Evolutionary conservation across 2,113 vertebrate genomes (phyloP).

Genomic region (Desmodus rotundus): DNA sequence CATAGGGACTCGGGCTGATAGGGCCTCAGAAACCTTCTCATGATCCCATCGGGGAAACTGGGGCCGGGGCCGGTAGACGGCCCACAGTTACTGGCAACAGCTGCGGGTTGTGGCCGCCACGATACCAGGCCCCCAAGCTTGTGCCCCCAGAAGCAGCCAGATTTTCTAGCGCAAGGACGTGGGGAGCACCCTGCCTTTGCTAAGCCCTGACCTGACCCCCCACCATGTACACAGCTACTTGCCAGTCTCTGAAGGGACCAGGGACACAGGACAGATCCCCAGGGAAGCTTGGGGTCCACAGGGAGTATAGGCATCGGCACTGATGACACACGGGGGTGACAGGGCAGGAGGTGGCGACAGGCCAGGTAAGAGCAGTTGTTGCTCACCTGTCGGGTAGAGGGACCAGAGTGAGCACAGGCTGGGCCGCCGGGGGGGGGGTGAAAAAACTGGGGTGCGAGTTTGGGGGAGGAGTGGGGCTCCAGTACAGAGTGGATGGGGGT

Average conservation of each 20-base stretch:
- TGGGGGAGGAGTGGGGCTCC: neutral
- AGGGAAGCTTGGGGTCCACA: neutral
- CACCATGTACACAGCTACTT: neutral
- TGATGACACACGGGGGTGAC: neutral
- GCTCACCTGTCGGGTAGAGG: neutral
- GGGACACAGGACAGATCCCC: neutral
- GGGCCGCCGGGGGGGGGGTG: neutral
- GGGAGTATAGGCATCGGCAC: neutral
- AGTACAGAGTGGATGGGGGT: neutral
- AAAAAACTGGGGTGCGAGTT: neutral
- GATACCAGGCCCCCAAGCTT: neutral
- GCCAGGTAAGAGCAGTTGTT: neutral
- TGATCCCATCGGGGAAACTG: neutral
- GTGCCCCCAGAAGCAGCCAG: neutral
- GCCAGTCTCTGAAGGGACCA: neutral
- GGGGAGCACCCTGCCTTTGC: fast-evolving
- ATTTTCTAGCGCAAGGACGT: neutral
- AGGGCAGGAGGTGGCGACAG: neutral
- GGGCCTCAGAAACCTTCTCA: neutral
- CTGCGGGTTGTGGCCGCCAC: neutral
- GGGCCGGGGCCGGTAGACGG: neutral
- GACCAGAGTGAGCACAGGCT: neutral
- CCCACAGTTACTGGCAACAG: neutral
- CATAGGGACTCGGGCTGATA: neutral
- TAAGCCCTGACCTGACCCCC: neutral